phyloP scores from a whole-genome alignment of 2,797 vertebrate species.

The Sebastes reedi region DNA sequence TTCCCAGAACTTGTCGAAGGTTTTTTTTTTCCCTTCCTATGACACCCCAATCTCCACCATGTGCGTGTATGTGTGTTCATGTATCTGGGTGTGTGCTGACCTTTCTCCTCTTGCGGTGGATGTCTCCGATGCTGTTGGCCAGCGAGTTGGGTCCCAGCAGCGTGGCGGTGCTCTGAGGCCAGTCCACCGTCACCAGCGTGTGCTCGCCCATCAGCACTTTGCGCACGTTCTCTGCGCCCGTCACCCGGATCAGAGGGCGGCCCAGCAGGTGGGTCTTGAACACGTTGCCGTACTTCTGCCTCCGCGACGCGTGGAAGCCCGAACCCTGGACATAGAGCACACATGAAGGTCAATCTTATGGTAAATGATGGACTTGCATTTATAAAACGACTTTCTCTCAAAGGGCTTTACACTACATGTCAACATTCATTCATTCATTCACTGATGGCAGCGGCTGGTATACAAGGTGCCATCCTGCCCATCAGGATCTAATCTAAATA shows the following conservation, averaged over 20 bases:
- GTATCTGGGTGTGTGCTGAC: slow-evolving; percentile 69
- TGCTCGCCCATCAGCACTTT: slow-evolving; percentile 97
- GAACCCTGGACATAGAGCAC: slow-evolving; percentile 82
- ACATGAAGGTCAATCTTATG: background rate
- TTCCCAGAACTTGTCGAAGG: background rate
- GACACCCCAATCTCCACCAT: background rate
- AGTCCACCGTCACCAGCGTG: slow-evolving; percentile 94
- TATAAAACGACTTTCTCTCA: too few species aligned
- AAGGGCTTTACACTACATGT: too few species aligned
- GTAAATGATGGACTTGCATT: too few species aligned
- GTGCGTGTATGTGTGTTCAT: background rate
- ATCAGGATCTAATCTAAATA: too few species aligned
- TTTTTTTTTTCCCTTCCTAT: background rate
- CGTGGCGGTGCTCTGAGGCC: slow-evolving; percentile 94
- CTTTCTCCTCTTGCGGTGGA: slow-evolving; percentile 95
- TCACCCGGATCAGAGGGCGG: slow-evolving; percentile 93
- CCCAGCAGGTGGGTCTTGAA: slow-evolving; percentile 97
- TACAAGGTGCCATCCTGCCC: too few species aligned
- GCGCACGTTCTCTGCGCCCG: slow-evolving; percentile 93
- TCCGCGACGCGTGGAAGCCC: slow-evolving; percentile 91
- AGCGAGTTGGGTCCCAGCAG: slow-evolving; percentile 94
- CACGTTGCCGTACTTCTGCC: slow-evolving; percentile 94
- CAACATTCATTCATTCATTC: too few species aligned
- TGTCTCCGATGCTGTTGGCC: slow-evolving; percentile 96
- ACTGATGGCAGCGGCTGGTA: too few species aligned